Evolutionary conservation across 2,888 invertebrate species (phyloP), one percentile per base, ranked within the genome.

Genomic region (Oegoconia quadripuncta): DNA sequence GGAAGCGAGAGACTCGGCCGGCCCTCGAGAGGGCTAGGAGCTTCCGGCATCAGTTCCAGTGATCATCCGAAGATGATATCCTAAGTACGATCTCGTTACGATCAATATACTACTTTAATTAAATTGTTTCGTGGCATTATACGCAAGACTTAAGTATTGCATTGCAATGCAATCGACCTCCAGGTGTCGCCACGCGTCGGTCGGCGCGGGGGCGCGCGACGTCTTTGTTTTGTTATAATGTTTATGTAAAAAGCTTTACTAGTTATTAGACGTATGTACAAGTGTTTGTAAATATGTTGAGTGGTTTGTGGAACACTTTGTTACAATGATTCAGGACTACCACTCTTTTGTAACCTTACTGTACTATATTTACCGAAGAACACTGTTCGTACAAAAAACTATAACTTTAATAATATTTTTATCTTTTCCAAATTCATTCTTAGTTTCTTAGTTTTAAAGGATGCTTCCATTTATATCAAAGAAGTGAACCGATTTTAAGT

Each of bases 391-490:
- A 64, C 60, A 63, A 62, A 52, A 46, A 43, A 48, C 55, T 46
- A 43, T 42, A 39, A n/a, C n/a, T n/a, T 39, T 52, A 47, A 43
- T 41, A 35, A 47, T 46, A 48, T 45, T 43, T 47, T 59, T 55
- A n/a, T 50, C 53, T 54, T 63, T 58, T 58, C 59, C 53, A 54
- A 55, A 62, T 59, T 59, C 62, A 58, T 51, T 58, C 55, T 55
- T 80, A 79, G 71, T 56, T 70, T 66, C 63, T 83, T 84, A 81
- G 72, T 78, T 86, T 64, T 77, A 72, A 74, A 83, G 80, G 79
- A 86, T 87, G 87, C 87, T 87, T 87, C 87, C 87, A 87, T 77
- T 83, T 75, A 84, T 87, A 86, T 87, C 87, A 87, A 87, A 87
- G 87, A 87, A 73, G 75, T 77, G 59, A 74, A 72, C 67, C 84